A percentile compares a stretch with the other conserved stretches of the same genome.
Evolutionary conservation across 2,888 invertebrate species (phyloP).

Genomic region (Caenorhabditis afra): DNA sequence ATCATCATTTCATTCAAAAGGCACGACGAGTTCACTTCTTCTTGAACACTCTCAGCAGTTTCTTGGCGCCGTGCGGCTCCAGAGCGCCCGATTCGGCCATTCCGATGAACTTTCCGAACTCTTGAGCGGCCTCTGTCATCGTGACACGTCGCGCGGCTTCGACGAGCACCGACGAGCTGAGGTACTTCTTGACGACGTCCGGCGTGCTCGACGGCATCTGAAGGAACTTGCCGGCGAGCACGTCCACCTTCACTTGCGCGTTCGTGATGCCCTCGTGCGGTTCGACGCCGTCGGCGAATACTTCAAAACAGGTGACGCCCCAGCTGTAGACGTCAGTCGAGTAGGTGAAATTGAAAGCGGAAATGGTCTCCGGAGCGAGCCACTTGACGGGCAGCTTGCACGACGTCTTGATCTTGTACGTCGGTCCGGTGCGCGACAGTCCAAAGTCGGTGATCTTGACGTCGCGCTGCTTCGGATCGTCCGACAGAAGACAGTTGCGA

Average conservation of each 20-base stretch:
- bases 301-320: conserved; percentile 56
- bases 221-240: conserved; percentile 30
- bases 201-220: conserved; percentile 43
- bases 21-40: conserved; percentile 3
- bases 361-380: conserved; percentile 59
- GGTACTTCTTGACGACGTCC: conserved; percentile 44
- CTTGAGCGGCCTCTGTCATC: conserved; percentile 26
- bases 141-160: conserved; percentile 17
- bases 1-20: neutral
- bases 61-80: conserved; percentile 23
- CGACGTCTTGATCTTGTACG: conserved; percentile 50
- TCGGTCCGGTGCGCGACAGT: conserved; percentile 47
- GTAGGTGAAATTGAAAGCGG: conserved; percentile 32
- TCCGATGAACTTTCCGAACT: conserved; percentile 11
- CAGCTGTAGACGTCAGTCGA: conserved; percentile 62
- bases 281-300: conserved; percentile 59
- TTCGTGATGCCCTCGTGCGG: conserved; percentile 52
- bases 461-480: conserved; percentile 2
- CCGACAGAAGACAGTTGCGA: conserved; percentile 46
- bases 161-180: conserved; percentile 36
- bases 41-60: conserved; percentile 34
- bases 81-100: conserved; percentile 19
- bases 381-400: conserved; percentile 61
- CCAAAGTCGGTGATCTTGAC: conserved; percentile 66
- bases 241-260: conserved; percentile 32